Base-by-base conservation (phyloP, 2,888 invertebrate species). In the Chironomus riparius region DNA sequence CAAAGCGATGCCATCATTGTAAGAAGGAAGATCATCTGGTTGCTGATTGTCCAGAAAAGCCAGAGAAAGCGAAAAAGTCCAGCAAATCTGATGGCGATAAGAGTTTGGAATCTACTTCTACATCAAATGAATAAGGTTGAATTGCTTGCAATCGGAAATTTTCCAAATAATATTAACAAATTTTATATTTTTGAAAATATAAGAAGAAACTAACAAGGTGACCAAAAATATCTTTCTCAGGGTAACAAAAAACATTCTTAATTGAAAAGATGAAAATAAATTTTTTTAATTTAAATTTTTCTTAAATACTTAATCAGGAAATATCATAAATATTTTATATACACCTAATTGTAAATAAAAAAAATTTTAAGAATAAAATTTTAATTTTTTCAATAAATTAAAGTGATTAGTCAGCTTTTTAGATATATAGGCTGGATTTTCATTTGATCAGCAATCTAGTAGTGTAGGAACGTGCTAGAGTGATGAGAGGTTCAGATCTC, bases 1-100 rank as follows among this genome's bases (percentile, higher is more conserved):
- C 95, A 80, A 95, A 95, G 86, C 88, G 93, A 80, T 96, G 96
- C 85, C 95, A 96, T 85, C 89, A 90, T 82, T 96, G 95, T 85
- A 94, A 94, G 83, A 90, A 92, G 79, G 91, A 92, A 80, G 93
- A 92, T 80, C 96, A 96, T 85, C 87, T 96, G 77, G 92, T 95
- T 77, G 95, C 94, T 38, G 94, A 95, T 82, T 96, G 96, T 83
- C 94, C 95, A 21, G 85, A 87, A 24, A 87, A 88, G 78, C 81
- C 82, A 77, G 84, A 70, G 15, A 68, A 65, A 18, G 7, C n/a
- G 22, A 47, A 70, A 48, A 48, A 12, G 15, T 48, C 70, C 2
- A 47, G 47, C 10, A 28, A 71, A 56, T 3, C 61, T 47, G 48
- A 4, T 5, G 70, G 13, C 4, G 48, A 47, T 10, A 38, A 38